Base-by-base conservation (phyloP, 2,113 vertebrate species). In the Perca schrenkii region DNA sequence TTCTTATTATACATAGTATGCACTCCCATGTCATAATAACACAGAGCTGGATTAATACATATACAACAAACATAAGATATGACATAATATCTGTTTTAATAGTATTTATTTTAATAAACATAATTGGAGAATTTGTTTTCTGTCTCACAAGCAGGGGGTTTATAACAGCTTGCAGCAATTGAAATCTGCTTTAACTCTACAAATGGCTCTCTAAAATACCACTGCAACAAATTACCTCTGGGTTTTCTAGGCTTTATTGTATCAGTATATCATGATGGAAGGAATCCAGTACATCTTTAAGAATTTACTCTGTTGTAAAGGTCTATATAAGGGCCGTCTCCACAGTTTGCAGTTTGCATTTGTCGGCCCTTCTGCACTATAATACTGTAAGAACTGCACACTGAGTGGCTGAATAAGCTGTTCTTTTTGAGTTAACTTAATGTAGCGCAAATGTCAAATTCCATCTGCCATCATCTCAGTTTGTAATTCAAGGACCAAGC, bases 401-500 rank as follows among this genome's bases (percentile, higher is more conserved):
- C 52, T 4, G 34, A 61, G 62, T n/a, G 62, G 64, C 64, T 78
- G 77, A 79, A 75, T 70, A 73, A 81, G 57, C 52, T 52, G 8
- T 25, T 72, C 62, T 76, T 74, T 75, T 71, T 31, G 74, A 84
- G 69, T 85, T 87, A 60, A 77, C 46, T n/a, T 87, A 81, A 83
- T 86, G 63, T 65, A 43, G 74, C 80, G 77, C 74, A 83, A 82
- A 87, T 83, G 77, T 90, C 83, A 86, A 69, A 87, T 28, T 21
- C 28, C 69, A 82, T 86, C 74, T 73, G 21, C 75, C 54, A 21
- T 90, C 69, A 79, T 83, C 72, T 85, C 25, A 16, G 60, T 83
- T 81, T 89, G 73, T 81, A 83, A 87, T 84, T 90, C 77, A 88
- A 88, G 79, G 71, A 53, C 46, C 60, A 19, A 40, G 67, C 71